phyloP scores from a whole-genome alignment of 2,888 invertebrate species.

The Cheilosia variabilis region DNA sequence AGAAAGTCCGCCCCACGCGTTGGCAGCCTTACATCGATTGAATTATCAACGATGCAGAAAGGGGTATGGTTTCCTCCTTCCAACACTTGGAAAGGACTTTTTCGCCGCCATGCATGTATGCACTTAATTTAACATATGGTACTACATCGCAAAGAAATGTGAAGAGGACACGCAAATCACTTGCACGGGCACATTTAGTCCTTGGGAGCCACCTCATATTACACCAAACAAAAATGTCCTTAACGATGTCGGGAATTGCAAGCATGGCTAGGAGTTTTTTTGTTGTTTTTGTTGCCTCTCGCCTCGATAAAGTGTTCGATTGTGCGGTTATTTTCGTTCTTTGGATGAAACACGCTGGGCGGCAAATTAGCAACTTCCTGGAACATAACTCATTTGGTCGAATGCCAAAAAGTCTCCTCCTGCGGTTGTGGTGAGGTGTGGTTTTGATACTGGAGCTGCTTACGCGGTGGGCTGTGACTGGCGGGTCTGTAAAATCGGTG shows the following conservation, averaged over 20 bases:
- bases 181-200: constrained; percentile 25
- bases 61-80: background rate
- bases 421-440: background rate
- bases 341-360: constrained; percentile 46
- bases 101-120: constrained; percentile 48
- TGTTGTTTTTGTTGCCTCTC: constrained; percentile 16
- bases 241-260: constrained; percentile 67
- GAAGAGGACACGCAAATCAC: constrained; percentile 59
- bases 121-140: constrained; percentile 43
- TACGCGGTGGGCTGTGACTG: constrained; percentile 23
- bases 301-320: constrained; percentile 37
- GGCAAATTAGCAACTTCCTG: constrained; percentile 72
- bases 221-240: constrained; percentile 58
- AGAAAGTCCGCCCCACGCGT: constrained; percentile 14
- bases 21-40: background rate
- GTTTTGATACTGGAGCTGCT: background rate
- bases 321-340: constrained; percentile 20
- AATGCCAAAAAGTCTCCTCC: constrained; percentile 48
- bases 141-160: constrained; percentile 34
- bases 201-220: constrained; percentile 46
- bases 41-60: background rate
- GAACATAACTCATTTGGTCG: constrained; percentile 62
- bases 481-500: constrained; percentile 18
- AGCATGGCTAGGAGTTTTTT: constrained; percentile 33
- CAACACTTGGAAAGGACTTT: constrained; percentile 15